Evolutionary conservation across 2,113 vertebrate genomes (phyloP), one percentile per base, ranked within the genome.

Genomic region (Andinoacara biseriatus): DNA sequence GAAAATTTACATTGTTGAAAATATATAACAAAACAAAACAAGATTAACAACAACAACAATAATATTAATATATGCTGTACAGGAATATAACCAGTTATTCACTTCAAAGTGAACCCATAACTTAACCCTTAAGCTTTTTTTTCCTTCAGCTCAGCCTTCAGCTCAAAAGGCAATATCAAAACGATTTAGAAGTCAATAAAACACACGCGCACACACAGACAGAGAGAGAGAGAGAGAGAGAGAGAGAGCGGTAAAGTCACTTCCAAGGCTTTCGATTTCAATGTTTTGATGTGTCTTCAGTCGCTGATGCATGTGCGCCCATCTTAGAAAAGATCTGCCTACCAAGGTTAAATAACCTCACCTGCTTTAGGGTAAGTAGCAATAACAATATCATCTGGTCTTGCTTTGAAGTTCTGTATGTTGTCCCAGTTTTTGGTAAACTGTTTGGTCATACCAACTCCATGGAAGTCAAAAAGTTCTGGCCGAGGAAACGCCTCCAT

Each of bases 301-400:
- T 63, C 22, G 40, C 35, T 22, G 0, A 40, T 17, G 46, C 15
- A 17, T 24, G 61, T 65, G 2, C 0, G 40, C 13, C n/a, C 61
- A 38, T 3, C 2, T 20, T 63, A 0, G 10, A 20, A 63, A 22
- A 24, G 24, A 24, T 65, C 38, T 2, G 62, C 17, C 38, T 24
- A 24, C n/a, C 8, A 65, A 65, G 62, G n/a, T 65, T 43, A 65
- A 65, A 49, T 11, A 63, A 8, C 1, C 74, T 33, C 8, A 97
- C 97, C 97, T 94, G 96, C 93, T 94, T 97, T 97, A 20, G 96
- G 95, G 74, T 96, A 97, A 18, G 96, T 95, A 20, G 94, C 96
- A 58, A 97, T 94, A 24, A 97, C 82, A 40, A 97, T 93, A 43
- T 97, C 96, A 38, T 96, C 95, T 2, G 95, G 90, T 83, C 91